Evolutionary conservation across 2,888 invertebrate genomes (phyloP), one percentile per base, ranked within the genome.

Genomic region (Diadegma fenestrale): DNA sequence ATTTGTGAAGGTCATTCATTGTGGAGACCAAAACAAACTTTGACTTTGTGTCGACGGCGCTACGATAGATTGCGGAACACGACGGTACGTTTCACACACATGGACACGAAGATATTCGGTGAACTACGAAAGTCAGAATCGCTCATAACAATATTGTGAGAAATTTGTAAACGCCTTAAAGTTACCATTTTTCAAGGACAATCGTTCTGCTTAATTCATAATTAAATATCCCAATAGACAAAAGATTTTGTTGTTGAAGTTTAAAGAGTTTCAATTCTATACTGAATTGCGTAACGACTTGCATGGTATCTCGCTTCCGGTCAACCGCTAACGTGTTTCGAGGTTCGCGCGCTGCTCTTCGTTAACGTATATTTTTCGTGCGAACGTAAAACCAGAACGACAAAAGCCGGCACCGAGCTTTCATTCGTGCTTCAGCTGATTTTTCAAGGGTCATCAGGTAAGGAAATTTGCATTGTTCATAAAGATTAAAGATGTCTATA

Each of bases 291-390:
- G 26, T 58, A 43, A 33, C n/a, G 68, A 68, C 54, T 33, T 61
- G 19, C 43, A 0, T 12, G 17, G 82, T 72, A n/a, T 14, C 68
- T 8, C n/a, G 72, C 66, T 80, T 84, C 84, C 84, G 80, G 58
- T 84, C 80, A 0, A 72, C 72, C 84, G 80, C 84, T 80, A 76
- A 69, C 58, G 61, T 61, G 48, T 84, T 80, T 80, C 58, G 61
- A 45, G 48, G 80, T 80, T 80, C 84, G 80, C 84, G 80, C 80
- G 73, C 71, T 71, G 51, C 80, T 17, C 17, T 78, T 1, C 26
- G 19, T 58, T 41, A 77, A 66, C 68, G 68, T 78, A 30, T 48
- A 14, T 26, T 61, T 63, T 61, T 19, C 14, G 14, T 61, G 26
- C n/a, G 30, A 71, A 54, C 61, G 22, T 22, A 22, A 30, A 54